Evolutionary conservation across 2,797 vertebrate species (phyloP).

Genomic region (Ambastaia sidthimunki): DNA sequence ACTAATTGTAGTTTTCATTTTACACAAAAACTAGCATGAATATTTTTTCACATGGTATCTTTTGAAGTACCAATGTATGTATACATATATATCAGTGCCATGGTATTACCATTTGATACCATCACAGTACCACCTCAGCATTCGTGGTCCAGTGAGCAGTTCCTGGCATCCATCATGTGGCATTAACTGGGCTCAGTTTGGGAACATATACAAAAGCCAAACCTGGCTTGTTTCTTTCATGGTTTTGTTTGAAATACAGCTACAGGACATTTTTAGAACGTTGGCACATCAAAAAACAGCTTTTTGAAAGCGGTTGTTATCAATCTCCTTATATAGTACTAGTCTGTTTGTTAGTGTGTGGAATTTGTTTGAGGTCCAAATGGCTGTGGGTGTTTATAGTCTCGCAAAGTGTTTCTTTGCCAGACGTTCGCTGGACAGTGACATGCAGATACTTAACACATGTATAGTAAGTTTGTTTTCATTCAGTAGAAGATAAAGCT

Average conservation of each 20-base stretch:
- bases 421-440: neutral
- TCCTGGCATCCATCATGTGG: constrained; percentile 7
- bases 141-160: constrained; percentile 20
- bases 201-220: constrained; percentile 19
- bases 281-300: constrained; percentile 53
- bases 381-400: constrained; percentile 36
- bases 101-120: too few species aligned
- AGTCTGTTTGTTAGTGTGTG: constrained; percentile 54
- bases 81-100: too few species aligned
- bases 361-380: constrained; percentile 46
- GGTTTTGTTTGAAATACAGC: constrained; percentile 39
- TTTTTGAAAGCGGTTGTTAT: constrained; percentile 57
- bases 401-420: constrained; percentile 41
- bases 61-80: neutral
- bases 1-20: constrained; percentile 12
- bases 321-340: constrained; percentile 52
- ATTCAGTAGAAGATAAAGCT: constrained; percentile 11
- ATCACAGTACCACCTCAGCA: neutral
- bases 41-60: neutral
- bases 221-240: constrained; percentile 49
- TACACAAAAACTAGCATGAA: constrained; percentile 16
- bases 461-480: constrained; percentile 16
- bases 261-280: constrained; percentile 58
- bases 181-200: constrained; percentile 46
- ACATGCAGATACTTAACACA: neutral